A percentile compares a stretch with the other conserved stretches of the same genome.
Evolutionary conservation across 37 sponge, comb jelly and placozoan species (phyloP).

Genomic region (Agelas oroides): DNA sequence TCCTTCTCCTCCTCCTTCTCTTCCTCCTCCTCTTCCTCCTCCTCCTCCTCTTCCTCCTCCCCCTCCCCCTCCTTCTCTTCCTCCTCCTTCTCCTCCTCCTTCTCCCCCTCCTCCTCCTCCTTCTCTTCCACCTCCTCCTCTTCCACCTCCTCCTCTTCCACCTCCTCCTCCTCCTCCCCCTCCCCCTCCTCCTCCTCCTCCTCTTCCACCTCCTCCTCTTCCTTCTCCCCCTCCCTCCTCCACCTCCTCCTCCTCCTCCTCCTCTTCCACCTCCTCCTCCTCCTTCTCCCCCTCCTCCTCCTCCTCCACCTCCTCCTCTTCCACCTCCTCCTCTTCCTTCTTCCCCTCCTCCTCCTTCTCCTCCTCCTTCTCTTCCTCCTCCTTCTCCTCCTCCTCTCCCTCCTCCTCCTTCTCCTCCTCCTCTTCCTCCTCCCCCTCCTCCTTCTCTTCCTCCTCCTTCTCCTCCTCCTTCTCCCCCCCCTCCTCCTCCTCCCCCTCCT

Average conservation of each 20-base stretch:
- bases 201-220: background rate
- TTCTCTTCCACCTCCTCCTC: background rate
- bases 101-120: background rate
- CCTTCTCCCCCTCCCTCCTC: too few relatives aligned
- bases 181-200: background rate
- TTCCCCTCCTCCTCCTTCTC: background rate
- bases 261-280: constrained; percentile 6
- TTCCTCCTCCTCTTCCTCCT: background rate
- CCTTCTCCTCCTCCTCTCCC: background rate
- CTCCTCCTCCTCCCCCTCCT: too few relatives aligned
- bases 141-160: background rate
- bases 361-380: background rate
- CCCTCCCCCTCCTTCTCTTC: constrained; percentile 10
- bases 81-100: background rate
- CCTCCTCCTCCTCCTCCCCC: background rate
- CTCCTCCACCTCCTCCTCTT: constrained; percentile 7
- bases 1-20: background rate
- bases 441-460: too few relatives aligned
- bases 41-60: background rate
- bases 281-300: background rate
- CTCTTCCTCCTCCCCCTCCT: too few relatives aligned
- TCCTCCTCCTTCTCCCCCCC: too few relatives aligned
- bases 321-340: constrained; percentile 6
- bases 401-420: too few relatives aligned
- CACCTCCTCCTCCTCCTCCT: too few relatives aligned